Evolutionary conservation across 2,888 invertebrate genomes (phyloP).

Genomic region (Cremastinae sp.): DNA sequence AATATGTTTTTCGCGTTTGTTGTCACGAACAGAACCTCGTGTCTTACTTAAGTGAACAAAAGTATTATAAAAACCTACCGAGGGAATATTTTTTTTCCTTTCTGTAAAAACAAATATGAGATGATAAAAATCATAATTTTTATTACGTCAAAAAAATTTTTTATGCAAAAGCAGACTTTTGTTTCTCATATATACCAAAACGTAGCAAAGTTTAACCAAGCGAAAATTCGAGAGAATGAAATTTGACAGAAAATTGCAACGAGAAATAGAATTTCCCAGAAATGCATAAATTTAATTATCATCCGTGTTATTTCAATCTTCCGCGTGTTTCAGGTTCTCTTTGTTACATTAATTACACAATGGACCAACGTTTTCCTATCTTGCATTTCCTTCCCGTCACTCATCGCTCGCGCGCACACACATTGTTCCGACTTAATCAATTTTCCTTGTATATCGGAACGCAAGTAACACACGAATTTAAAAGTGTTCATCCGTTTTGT

Average conservation of each 20-base stretch:
- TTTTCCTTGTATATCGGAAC: not conserved
- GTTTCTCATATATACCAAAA: no score
- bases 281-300: constrained; percentile 36
- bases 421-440: not conserved
- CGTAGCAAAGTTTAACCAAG: not conserved
- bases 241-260: not conserved
- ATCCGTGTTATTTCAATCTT: constrained; percentile 22
- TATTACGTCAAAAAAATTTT: no score
- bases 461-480: constrained; percentile 3
- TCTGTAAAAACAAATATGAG: no score
- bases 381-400: constrained; percentile 24
- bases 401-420: not conserved
- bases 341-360: constrained; percentile 37
- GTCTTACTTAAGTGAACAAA: no score
- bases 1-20: no score
- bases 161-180: no score
- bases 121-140: no score
- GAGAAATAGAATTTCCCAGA: not conserved
- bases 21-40: no score
- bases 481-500: not conserved
- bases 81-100: no score
- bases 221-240: not conserved
- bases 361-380: constrained; percentile 42
- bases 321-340: not conserved
- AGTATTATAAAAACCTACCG: no score